Evolutionary conservation across 2,888 invertebrate genomes (phyloP), one percentile per base, ranked within the genome.

Genomic region (Meghimatium bilineatum): DNA sequence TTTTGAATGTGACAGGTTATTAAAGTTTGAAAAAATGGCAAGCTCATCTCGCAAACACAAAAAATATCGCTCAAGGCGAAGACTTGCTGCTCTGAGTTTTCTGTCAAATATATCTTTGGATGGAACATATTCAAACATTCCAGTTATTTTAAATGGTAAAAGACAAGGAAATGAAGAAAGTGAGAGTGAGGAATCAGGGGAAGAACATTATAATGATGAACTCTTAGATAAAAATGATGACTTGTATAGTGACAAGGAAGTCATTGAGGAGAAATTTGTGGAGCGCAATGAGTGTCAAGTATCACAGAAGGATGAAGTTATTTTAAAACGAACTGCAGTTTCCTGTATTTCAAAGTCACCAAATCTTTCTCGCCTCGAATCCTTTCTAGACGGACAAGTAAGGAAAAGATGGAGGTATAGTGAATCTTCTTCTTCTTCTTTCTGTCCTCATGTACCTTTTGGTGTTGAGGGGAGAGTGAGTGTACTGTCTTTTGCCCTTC

Each of bases 51-150:
- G 84, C 86, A 90, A 88, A 72, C 88, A 89, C 60, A 88, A 90
- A 80, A 91, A 91, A 87, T 87, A 90, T 82, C 89, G 90, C 79
- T 92, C 92, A 32, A 86, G 92, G 80, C 87, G 93, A 87, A 90
- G 93, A 94, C 95, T 97, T 91, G 97, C 98, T 92, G 98, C 98
- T 89, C 95, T 98, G 92, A 97, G 97, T 92, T 99, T 98, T 95
- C 95, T 99, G 90, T 96, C 97, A 82, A 98, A 98, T 94, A 98
- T 99, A 93, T 97, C 98, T 87, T 95, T 98, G 87, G 98, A 98
- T 95, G 98, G 98, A 88, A 96, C 96, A 90, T 96, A 96, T 94
- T 95, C 90, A 34, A 94, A 94, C 87, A 95, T 95, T 38, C 32
- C 77, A 44, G 23, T 74, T 38, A n/a, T 20, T 32, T 66, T n/a